Conservation (phyloP, 2,797 vertebrate genomes). For the Poecilia velifera region DNA sequence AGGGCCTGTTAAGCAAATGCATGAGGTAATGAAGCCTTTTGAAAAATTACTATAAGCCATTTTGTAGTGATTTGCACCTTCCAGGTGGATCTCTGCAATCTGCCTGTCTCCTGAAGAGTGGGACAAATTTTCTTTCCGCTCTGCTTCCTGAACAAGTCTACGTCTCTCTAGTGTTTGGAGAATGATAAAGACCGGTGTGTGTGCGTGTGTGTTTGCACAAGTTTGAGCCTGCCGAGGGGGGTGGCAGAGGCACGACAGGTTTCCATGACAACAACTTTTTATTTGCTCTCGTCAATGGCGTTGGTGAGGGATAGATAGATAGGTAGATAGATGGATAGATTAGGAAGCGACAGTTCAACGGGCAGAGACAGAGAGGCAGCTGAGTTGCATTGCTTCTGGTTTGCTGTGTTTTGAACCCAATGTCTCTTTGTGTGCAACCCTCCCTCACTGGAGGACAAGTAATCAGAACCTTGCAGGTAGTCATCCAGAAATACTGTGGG, state of each 20-base stretch:
- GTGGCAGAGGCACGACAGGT: slow-evolving; percentile 68
- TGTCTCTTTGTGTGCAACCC: slow-evolving; percentile 63
- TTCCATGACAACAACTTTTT: slow-evolving; percentile 81
- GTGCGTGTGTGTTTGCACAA: slow-evolving; percentile 26
- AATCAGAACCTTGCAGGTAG: slow-evolving; percentile 40
- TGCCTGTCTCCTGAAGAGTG: slow-evolving; percentile 22
- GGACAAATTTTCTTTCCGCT: slow-evolving; percentile 21
- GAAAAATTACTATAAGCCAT: neutral
- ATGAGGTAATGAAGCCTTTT: neutral
- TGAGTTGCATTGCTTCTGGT: slow-evolving; percentile 57
- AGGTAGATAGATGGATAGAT: slow-evolving; percentile 42
- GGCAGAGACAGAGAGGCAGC: slow-evolving; percentile 62
- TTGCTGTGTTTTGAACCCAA: slow-evolving; percentile 71
- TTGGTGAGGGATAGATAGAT: slow-evolving; percentile 52
- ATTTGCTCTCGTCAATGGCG: slow-evolving; percentile 70
- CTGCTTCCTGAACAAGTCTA: slow-evolving; percentile 40
- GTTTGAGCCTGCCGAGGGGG: slow-evolving; percentile 51
- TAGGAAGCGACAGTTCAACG: slow-evolving; percentile 60
- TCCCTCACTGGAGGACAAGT: slow-evolving; percentile 50
- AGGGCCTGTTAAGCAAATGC: neutral
- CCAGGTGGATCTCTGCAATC: slow-evolving; percentile 2
- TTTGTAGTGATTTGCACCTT: slow-evolving; percentile 16
- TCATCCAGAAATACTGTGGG: slow-evolving; percentile 35
- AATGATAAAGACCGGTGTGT: slow-evolving; percentile 20
- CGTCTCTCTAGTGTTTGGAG: slow-evolving; percentile 47